These are phyloP conservation scores for Alsophila aescularia DNA, from an alignment of 2,888 invertebrate species.

Conservation along the genomic window DNA sequence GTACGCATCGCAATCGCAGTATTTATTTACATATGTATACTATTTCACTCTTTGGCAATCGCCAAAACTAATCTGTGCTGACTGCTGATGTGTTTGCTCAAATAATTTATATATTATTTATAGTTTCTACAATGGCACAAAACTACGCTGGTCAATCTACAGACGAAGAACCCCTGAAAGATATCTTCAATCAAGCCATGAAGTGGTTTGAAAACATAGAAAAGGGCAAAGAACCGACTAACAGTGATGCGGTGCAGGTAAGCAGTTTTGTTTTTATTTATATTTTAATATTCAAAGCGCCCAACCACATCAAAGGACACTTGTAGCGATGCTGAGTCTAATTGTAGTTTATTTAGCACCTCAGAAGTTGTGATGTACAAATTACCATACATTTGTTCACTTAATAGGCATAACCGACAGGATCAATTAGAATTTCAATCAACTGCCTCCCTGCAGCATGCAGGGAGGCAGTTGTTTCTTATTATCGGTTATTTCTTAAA, in stretches of 20 bases:
- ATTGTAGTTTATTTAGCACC: not conserved
- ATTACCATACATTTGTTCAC: too few species aligned
- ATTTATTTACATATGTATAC: too few species aligned
- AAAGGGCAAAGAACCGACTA: slow-evolving; percentile 87
- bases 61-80: too few species aligned
- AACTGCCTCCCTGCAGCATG: too few species aligned
- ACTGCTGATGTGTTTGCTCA: not conserved
- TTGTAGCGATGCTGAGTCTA: not conserved
- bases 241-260: slow-evolving; percentile 89
- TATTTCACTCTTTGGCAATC: too few species aligned
- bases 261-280: slow-evolving; percentile 32
- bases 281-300: not conserved
- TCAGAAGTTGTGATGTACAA: not conserved
- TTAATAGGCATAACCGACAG: too few species aligned
- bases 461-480: too few species aligned
- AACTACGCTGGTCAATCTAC: slow-evolving; percentile 54
- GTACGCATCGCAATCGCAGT: too few species aligned
- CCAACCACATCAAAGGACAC: not conserved
- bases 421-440: too few species aligned
- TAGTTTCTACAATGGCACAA: slow-evolving; percentile 47
- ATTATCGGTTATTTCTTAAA: too few species aligned
- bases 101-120: not conserved
- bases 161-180: slow-evolving; percentile 64
- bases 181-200: slow-evolving; percentile 88
- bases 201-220: slow-evolving; percentile 87